A percentile compares a stretch with the other conserved stretches of the same genome.
Conservation (phyloP, 2,888 invertebrate species). For the Ellobium chinense region DNA sequence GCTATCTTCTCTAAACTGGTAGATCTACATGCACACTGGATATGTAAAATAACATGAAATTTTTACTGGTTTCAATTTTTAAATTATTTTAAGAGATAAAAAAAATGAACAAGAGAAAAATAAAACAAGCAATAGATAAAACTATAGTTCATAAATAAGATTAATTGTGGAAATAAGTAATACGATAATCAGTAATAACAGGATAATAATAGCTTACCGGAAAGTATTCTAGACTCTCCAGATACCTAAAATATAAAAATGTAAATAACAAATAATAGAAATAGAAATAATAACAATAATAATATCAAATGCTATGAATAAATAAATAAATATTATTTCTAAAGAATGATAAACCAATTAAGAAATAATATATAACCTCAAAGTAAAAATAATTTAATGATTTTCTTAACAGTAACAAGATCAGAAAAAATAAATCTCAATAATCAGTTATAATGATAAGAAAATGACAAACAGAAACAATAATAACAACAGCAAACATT, state of each 20-base stretch:
- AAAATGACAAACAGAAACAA: slow-evolving; percentile 1
- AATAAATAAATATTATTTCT: no score
- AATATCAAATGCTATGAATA: not conserved
- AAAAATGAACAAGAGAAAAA: not conserved
- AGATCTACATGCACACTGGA: no score
- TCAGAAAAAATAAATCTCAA: not conserved
- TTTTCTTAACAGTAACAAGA: not conserved
- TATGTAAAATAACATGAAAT: no score
- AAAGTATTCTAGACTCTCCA: slow-evolving; percentile 60
- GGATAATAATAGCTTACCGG: slow-evolving; percentile 52
- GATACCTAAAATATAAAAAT: slow-evolving; percentile 53
- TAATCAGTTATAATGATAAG: not conserved
- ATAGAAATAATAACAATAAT: not conserved
- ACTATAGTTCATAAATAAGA: not conserved
- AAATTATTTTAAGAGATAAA: no score
- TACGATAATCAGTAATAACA: not conserved
- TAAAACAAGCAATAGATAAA: not conserved
- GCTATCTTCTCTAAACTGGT: no score
- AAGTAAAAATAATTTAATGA: no score
- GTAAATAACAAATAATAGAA: no score
- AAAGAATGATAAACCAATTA: not conserved
- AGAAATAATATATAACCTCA: slow-evolving; percentile 4
- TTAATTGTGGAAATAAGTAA: not conserved
- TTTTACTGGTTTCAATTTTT: no score
- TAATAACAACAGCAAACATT: no score